phyloP scores from a whole-genome alignment of 2,113 vertebrate species.

The Brachypteracias leptosomus region DNA sequence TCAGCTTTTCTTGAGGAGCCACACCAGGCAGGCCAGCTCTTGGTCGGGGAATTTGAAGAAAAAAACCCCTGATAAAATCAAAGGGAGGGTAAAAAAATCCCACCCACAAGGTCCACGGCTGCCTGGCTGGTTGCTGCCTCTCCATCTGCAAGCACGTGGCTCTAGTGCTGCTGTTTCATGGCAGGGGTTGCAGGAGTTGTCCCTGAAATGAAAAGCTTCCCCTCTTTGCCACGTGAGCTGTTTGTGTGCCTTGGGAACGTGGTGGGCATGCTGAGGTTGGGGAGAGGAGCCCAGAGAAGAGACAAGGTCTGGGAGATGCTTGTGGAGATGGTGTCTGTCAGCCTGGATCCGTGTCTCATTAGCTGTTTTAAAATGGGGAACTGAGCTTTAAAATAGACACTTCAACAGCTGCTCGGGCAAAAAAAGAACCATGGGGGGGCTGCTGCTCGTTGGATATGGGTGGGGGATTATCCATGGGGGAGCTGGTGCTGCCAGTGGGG shows the following conservation, averaged over 20 bases:
- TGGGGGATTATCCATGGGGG: not conserved
- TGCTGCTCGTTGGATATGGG: not conserved
- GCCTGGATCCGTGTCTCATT: not conserved
- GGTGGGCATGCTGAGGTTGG: not conserved
- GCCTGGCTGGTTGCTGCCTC: not conserved
- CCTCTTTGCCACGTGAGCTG: not conserved
- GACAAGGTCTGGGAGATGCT: too few relatives aligned
- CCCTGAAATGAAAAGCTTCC: not conserved
- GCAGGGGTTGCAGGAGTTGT: not conserved
- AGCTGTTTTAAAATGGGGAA: conserved; percentile 52
- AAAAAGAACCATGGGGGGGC: not conserved
- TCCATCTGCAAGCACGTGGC: not conserved
- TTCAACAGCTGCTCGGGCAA: conserved; percentile 18
- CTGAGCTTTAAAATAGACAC: conserved; percentile 42
- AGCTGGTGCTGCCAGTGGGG: not conserved
- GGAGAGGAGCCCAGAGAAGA: not conserved
- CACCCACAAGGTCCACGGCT: not conserved
- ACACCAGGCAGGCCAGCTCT: not conserved
- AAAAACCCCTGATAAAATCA: not conserved
- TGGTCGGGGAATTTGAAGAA: not conserved
- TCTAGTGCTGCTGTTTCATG: not conserved
- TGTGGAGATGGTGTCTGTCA: not conserved
- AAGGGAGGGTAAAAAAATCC: not conserved
- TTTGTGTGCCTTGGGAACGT: not conserved
- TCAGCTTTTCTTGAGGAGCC: rapidly evolving